Evolutionary conservation across 2,113 vertebrate species (phyloP), one percentile per base, ranked within the genome.

Genomic region (Choloepus hoffmanni): DNA sequence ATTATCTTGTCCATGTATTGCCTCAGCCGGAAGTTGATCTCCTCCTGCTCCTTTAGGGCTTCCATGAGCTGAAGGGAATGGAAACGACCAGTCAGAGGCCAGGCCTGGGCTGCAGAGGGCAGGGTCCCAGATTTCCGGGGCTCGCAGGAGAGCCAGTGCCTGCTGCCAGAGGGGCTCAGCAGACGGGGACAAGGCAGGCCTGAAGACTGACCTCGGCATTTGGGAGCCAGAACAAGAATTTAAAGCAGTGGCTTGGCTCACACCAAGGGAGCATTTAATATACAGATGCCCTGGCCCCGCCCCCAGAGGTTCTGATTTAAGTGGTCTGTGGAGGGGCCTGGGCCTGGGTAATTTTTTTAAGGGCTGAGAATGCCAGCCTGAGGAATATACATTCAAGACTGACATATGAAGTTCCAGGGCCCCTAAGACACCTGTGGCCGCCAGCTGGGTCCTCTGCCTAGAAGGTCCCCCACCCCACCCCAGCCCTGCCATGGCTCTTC

Each of bases 1-100:
- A 99, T 99, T 33, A 99, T 99, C 98, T 99, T 99, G 99, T 99
- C 99, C 99, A 99, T 99, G 98, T 99, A 99, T 95, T 99, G 99
- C 76, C 99, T 98, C 84, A 99, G 98, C 33, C 99, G 99, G 85
- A 98, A 97, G 97, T 99, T 99, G 96, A 99, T 99, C 96, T 99
- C 99, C 94, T 99, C 99, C 97, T 99, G 99, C 95, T 99, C 99
- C 98, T 99, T 99, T 55, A 99, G 98, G 95, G 99, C 99, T 97
- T 99, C 99, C 99, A 99, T 99, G 79, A 99, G 98, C 99, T 99
- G 98, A 70, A 97, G 97, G n/a, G 73, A 83, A 97, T 10, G 82
- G 89, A 94, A 95, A 60, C 94, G 92, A 40, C 0, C 7, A 4
- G 65, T 97, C 45, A 97, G 93, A 63, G 2, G 23, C 65, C 9